Percentiles rank a stretch among this genome's conserved stretches.
Conservation (phyloP, 1,140 invertebrate genomes). For the Rhyzopertha dominica region DNA sequence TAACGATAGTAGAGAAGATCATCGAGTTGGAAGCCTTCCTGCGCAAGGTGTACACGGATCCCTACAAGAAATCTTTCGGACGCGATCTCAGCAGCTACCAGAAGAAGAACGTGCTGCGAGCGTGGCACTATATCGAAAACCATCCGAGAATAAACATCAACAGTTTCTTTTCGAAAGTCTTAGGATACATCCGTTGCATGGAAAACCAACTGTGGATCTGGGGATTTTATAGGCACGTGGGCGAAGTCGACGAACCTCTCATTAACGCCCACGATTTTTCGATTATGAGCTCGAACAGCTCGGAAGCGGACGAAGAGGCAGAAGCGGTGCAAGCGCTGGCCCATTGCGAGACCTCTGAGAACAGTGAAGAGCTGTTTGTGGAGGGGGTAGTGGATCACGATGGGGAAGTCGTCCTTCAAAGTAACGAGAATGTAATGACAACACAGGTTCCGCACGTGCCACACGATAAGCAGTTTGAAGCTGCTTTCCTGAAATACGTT, state of each 20-base stretch:
- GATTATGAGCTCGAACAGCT: neutral
- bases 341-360: neutral
- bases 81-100: slow-evolving; percentile 34
- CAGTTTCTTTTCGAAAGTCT: slow-evolving; percentile 34
- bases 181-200: slow-evolving; percentile 40
- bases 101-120: slow-evolving; percentile 37
- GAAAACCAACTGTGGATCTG: slow-evolving; percentile 42
- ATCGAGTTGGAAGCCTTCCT: slow-evolving; percentile 36
- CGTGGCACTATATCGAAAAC: slow-evolving; percentile 37
- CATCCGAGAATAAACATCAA: slow-evolving; percentile 39
- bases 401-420: slow-evolving; percentile 14
- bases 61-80: slow-evolving; percentile 30
- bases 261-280: slow-evolving; percentile 12
- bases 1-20: slow-evolving; percentile 31
- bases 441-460: neutral
- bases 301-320: neutral
- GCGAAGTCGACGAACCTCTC: slow-evolving; percentile 20
- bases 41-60: slow-evolving; percentile 20
- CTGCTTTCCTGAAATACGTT: slow-evolving; percentile 9
- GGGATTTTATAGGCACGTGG: slow-evolving; percentile 34
- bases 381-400: slow-evolving; percentile 19
- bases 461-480: slow-evolving; percentile 8
- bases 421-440: slow-evolving; percentile 1
- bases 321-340: neutral
- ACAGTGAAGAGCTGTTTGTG: slow-evolving; percentile 8